Percentiles rank a stretch among this genome's conserved stretches.
Conservation (phyloP, 2,888 invertebrate genomes). For the Mallateleia sp. region DNA sequence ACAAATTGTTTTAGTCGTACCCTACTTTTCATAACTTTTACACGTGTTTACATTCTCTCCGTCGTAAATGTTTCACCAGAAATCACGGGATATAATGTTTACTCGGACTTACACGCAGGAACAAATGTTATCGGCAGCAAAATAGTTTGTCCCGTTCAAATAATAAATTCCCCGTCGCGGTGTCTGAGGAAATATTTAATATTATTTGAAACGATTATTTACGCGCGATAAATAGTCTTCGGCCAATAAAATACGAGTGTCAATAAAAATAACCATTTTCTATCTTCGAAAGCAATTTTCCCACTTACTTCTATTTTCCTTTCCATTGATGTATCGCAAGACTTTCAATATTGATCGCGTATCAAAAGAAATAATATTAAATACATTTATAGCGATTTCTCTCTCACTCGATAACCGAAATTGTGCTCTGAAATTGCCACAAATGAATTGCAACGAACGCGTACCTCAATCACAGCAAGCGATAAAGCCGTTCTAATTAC, state of each 20-base stretch:
- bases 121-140: slow-evolving; percentile 27
- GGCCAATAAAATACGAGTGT: slow-evolving; percentile 19
- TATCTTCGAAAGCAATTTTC: slow-evolving; percentile 2
- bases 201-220: slow-evolving; percentile 27
- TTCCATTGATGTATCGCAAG: neutral
- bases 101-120: slow-evolving; percentile 10
- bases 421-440: neutral
- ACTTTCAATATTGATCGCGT: neutral
- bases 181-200: slow-evolving; percentile 17
- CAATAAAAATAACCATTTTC: slow-evolving; percentile 25
- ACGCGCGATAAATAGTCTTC: slow-evolving; percentile 19
- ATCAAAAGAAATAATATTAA: neutral
- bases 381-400: slow-evolving; percentile 5
- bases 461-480: neutral
- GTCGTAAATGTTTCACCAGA: neutral
- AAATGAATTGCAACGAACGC: neutral
- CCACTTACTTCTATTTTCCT: neutral
- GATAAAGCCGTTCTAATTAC: neutral
- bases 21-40: slow-evolving; percentile 14
- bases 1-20: neutral
- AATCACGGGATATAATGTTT: slow-evolving; percentile 7
- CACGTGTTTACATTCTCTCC: neutral
- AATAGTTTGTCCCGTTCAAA: slow-evolving; percentile 30
- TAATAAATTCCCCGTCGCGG: slow-evolving; percentile 22
- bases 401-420: neutral